These are phyloP conservation scores for Diarsia dahlii DNA, from an alignment of 2,888 invertebrate genomes.

Conservation along the genomic window DNA sequence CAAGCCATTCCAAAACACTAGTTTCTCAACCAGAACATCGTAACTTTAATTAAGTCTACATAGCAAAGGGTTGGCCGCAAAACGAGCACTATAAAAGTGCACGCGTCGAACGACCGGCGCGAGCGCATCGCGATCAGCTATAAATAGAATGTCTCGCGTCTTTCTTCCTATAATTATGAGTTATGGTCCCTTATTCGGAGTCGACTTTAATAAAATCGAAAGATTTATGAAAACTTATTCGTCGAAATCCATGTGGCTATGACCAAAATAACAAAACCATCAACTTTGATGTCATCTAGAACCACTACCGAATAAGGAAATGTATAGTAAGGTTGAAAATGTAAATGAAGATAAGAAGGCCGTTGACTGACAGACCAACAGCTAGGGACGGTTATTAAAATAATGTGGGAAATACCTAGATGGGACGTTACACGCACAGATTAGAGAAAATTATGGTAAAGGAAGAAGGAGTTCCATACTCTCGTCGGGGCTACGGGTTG, in stretches of 20 bases:
- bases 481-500: no score
- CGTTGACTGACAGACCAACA: neutral
- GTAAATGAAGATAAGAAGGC: no score
- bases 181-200: conserved; percentile 32
- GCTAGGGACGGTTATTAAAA: neutral
- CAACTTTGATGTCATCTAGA: no score
- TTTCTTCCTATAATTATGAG: conserved; percentile 51
- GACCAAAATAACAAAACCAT: neutral
- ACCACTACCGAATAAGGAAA: no score
- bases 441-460: neutral
- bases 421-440: neutral
- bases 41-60: conserved; percentile 50
- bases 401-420: neutral
- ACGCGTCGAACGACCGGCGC: conserved; percentile 35
- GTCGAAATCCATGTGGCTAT: neutral
- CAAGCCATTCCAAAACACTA: neutral
- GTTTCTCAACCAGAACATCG: conserved; percentile 11
- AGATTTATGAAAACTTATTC: conserved; percentile 14
- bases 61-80: conserved; percentile 44
- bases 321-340: no score
- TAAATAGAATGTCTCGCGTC: conserved; percentile 56
- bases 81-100: conserved; percentile 43
- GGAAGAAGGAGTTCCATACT: neutral
- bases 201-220: no score
- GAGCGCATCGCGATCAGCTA: conserved; percentile 43